Conservation (phyloP, 2,113 vertebrate genomes). For the Mesitornis unicolor region DNA sequence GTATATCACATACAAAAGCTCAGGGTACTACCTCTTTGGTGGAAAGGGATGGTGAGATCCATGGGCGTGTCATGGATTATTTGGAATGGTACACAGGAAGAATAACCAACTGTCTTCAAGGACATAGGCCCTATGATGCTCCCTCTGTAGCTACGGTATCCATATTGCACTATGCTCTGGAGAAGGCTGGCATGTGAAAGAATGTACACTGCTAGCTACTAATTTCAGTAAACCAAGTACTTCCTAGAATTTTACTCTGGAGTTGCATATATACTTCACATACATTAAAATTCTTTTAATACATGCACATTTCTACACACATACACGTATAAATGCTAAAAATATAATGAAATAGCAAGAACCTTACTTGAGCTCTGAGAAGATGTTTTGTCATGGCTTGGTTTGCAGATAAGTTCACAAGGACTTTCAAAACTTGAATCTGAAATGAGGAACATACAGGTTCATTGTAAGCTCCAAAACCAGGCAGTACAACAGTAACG, state of each 20-base stretch:
- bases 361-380: slow-evolving; percentile 83
- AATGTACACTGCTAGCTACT: neutral
- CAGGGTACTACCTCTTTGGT: neutral
- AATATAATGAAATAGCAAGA: neutral
- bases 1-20: neutral
- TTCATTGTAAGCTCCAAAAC: neutral
- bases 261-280: neutral
- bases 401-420: slow-evolving; percentile 93
- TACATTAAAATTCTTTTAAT: neutral
- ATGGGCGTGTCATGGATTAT: neutral
- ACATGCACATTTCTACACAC: neutral
- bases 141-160: neutral
- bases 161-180: neutral
- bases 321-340: neutral
- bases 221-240: neutral
- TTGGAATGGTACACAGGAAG: neutral
- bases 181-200: neutral
- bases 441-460: slow-evolving; percentile 57
- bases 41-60: neutral
- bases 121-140: neutral
- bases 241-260: neutral
- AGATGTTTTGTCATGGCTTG: slow-evolving; percentile 85
- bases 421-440: slow-evolving; percentile 88
- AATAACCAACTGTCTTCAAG: neutral
- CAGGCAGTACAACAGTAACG: neutral